Evolutionary conservation across 2,888 invertebrate species (phyloP), one percentile per base, ranked within the genome.

Genomic region (Morpho achilles): DNA sequence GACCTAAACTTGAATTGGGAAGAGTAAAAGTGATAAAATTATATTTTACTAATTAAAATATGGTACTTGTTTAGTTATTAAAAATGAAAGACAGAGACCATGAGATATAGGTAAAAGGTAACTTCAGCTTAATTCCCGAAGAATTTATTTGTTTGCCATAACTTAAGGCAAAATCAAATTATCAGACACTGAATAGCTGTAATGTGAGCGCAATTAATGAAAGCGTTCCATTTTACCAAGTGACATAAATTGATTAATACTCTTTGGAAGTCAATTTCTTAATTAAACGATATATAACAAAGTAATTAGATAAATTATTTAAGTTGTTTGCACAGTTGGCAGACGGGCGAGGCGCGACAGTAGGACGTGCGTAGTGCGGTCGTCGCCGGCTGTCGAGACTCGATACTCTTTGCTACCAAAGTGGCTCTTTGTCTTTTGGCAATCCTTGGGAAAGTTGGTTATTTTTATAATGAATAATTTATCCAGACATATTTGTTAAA

Each of bases 291-390:
- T 61, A 62, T 59, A 62, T 62, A 58, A 58, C 53, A 51, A 62
- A 58, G 63, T 66, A 67, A 66, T 69, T 66, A 66, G 57, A 60
- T 68, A 66, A 67, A 65, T 65, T 62, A 66, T 65, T 61, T 61
- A 61, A 66, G 59, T 67, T 66, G 67, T 69, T 63, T 67, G 62
- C 58, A 56, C 57, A 59, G 64, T 55, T 60, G 59, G 59, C 60
- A 60, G 46, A 66, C 61, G 60, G 66, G 63, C 59, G 64, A 61
- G 67, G 67, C 67, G 63, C 67, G 54, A 60, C 62, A 60, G 45
- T 59, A 59, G 48, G 58, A 58, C 54, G 55, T 49, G 56, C 59
- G 66, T 63, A 65, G 67, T 65, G 70, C 59, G 69, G 67, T 67
- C 67, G 68, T 63, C 70, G 71, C 67, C 68, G 64, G 67, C 66